Conservation (phyloP, 1,140 invertebrate genomes). For the Choristoneura fumiferana region DNA sequence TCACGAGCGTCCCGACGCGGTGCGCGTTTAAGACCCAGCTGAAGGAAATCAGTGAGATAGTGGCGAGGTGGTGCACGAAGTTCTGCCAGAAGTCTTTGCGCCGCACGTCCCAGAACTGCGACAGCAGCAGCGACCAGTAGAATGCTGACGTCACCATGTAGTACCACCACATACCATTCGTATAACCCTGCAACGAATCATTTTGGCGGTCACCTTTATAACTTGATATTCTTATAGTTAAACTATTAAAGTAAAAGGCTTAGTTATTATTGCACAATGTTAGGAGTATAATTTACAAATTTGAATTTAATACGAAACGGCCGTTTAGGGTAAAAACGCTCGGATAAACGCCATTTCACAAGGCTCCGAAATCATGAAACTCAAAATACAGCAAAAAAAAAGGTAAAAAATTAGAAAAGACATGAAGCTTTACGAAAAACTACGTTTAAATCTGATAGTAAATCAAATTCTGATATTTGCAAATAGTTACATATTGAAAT, state of each 20-base stretch:
- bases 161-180: slow-evolving; percentile 93
- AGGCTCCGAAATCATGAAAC: too few species aligned
- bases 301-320: too few species aligned
- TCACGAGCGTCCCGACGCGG: slow-evolving; percentile 93
- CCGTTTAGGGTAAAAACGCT: too few species aligned
- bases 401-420: too few species aligned
- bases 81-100: slow-evolving; percentile 99
- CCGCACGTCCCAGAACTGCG: slow-evolving; percentile 95
- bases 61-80: slow-evolving; percentile 97
- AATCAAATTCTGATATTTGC: too few species aligned
- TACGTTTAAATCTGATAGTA: too few species aligned
- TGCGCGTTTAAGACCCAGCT: slow-evolving; percentile 97
- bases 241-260: too few species aligned
- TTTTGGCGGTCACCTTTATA: not conserved
- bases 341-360: too few species aligned
- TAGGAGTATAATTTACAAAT: not conserved
- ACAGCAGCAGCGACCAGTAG: slow-evolving; percentile 96
- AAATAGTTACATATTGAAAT: too few species aligned
- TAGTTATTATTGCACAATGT: not conserved
- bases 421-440: too few species aligned
- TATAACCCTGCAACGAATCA: slow-evolving; percentile 80
- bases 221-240: not conserved
- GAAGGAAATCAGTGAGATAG: slow-evolving; percentile 92
- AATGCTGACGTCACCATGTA: slow-evolving; percentile 97
- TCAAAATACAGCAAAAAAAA: too few species aligned